Conservation (phyloP, 2,797 vertebrate species). For the Neosalanx taihuensis region DNA sequence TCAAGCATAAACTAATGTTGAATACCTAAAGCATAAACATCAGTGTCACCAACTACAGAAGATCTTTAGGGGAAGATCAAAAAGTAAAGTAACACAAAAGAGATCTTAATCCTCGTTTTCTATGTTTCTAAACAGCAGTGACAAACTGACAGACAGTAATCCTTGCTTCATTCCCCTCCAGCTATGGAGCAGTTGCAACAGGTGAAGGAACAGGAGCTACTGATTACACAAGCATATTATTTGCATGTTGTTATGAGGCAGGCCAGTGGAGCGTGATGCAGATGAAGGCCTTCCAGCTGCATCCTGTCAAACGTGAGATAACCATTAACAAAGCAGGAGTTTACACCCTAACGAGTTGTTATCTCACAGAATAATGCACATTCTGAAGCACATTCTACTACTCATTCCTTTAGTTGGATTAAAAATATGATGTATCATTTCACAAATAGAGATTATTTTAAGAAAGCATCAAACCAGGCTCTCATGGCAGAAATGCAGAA, state of each 20-base stretch:
- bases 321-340: conserved; percentile 50
- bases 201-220: conserved; percentile 48
- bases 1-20: not conserved
- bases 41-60: not conserved
- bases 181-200: conserved; percentile 46
- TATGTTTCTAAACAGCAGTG: not conserved
- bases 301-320: conserved; percentile 50
- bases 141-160: conserved; percentile 35
- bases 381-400: not conserved
- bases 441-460: not conserved
- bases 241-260: conserved; percentile 57
- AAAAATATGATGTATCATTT: not conserved
- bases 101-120: not conserved
- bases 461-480: conserved; percentile 23
- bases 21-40: not conserved
- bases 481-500: conserved; percentile 28
- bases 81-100: not conserved
- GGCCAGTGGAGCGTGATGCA: conserved; percentile 51
- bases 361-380: not conserved
- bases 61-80: not conserved
- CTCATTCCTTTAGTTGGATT: not conserved
- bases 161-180: conserved; percentile 15
- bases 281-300: conserved; percentile 56
- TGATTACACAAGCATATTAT: conserved; percentile 50
- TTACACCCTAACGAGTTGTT: conserved; percentile 44